These are phyloP conservation scores for Microchirus variegatus DNA, from an alignment of 2,797 vertebrate species.

Conservation along the genomic window DNA sequence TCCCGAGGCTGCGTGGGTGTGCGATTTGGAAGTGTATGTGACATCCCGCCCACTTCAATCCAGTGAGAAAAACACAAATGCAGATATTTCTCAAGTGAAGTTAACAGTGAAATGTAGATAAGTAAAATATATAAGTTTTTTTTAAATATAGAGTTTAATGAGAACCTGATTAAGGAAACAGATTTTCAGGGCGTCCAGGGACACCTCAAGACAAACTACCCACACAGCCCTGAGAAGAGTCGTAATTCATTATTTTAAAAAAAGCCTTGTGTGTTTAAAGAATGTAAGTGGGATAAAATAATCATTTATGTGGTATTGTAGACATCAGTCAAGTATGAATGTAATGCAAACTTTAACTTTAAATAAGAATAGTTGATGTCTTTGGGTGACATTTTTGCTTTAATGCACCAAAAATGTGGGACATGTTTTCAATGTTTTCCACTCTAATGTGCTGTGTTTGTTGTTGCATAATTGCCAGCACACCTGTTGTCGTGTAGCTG, in stretches of 20 bases:
- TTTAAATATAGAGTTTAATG: neutral
- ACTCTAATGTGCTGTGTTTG: too few relatives aligned
- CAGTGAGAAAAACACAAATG: neutral
- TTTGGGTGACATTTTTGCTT: too few relatives aligned
- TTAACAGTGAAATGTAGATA: neutral
- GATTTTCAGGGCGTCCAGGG: neutral
- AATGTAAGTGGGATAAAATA: neutral
- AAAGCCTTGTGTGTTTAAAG: neutral
- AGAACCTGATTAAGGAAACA: neutral
- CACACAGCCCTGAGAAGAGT: neutral
- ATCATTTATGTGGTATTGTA: neutral
- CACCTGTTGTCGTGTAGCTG: too few relatives aligned
- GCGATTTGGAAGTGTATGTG: neutral
- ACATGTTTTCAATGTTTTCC: too few relatives aligned
- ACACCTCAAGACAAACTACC: conserved; percentile 1
- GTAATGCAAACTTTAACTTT: too few relatives aligned
- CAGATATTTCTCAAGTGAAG: neutral
- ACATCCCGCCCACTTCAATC: neutral
- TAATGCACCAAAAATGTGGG: too few relatives aligned
- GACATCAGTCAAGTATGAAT: too few relatives aligned
- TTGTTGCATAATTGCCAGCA: too few relatives aligned
- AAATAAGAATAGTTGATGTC: too few relatives aligned
- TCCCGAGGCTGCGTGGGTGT: neutral
- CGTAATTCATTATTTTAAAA: neutral
- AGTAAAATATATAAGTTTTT: neutral